phyloP scores from a whole-genome alignment of 92 coral and sea anemone species.

The Zoanthus gigantus region DNA sequence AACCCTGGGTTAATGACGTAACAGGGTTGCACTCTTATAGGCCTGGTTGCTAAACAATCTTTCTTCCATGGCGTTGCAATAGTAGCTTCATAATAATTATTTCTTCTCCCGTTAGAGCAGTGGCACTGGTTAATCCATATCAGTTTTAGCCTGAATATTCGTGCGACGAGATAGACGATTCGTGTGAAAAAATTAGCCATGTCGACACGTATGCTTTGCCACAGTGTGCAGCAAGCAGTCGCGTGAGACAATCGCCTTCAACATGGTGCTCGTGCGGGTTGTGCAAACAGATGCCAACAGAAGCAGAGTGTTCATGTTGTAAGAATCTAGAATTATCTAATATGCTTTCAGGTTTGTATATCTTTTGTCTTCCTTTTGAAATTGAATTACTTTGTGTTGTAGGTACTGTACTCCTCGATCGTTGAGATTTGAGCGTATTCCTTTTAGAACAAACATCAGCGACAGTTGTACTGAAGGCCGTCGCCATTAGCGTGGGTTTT shows the following conservation, averaged over 20 bases:
- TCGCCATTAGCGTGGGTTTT: background rate
- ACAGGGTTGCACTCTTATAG: background rate
- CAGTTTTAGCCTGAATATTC: constrained; percentile 10
- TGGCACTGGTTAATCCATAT: constrained; percentile 3
- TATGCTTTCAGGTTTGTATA: background rate
- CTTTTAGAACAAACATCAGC: background rate
- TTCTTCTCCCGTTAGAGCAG: background rate
- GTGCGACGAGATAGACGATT: background rate
- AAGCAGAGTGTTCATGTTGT: background rate
- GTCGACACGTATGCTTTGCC: too few relatives aligned
- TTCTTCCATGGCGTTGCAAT: background rate
- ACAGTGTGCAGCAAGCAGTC: background rate
- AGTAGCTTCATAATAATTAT: background rate
- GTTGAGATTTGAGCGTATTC: background rate
- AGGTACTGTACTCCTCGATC: background rate
- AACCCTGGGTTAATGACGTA: constrained; percentile 14
- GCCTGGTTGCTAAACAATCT: background rate
- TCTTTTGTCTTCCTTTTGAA: background rate
- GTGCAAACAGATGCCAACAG: background rate
- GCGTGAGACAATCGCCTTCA: background rate
- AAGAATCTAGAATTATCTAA: background rate
- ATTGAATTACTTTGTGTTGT: background rate
- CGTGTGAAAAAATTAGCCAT: background rate
- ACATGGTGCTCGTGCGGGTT: background rate
- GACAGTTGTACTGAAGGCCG: background rate